phyloP scores from a whole-genome alignment of 2,797 vertebrate species.

The Hydrolagus colliei region DNA sequence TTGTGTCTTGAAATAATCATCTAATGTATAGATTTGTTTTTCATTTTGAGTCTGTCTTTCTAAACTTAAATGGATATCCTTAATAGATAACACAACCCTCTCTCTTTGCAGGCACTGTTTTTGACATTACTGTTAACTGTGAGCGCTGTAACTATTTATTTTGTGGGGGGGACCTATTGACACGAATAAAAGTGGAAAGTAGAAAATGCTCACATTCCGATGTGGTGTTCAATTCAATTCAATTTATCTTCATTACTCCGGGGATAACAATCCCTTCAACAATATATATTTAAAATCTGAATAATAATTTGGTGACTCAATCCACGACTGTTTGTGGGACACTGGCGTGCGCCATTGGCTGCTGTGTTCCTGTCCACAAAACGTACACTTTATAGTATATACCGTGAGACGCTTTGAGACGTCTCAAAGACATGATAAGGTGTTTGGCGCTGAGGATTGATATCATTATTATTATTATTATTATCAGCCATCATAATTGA shows the following conservation, averaged over 20 bases:
- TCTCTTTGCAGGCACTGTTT: neutral
- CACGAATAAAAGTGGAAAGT: neutral
- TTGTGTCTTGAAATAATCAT: neutral
- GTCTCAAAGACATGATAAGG: too few species aligned
- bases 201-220: neutral
- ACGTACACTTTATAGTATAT: too few species aligned
- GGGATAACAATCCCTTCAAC: too few species aligned
- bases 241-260: neutral
- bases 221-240: neutral
- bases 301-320: too few species aligned
- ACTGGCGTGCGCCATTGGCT: too few species aligned
- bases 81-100: neutral
- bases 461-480: too few species aligned
- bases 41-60: neutral
- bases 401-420: too few species aligned
- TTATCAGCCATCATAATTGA: too few species aligned
- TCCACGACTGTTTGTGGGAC: too few species aligned
- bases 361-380: too few species aligned
- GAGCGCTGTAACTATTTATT: slow-evolving; percentile 6
- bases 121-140: neutral
- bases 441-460: too few species aligned
- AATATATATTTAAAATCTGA: too few species aligned
- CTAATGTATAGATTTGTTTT: neutral
- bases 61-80: neutral
- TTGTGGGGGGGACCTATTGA: neutral